These are phyloP conservation scores for Myiothlypis chrysogaster DNA, from an alignment of 2,797 vertebrate genomes.

Conservation along the genomic window DNA sequence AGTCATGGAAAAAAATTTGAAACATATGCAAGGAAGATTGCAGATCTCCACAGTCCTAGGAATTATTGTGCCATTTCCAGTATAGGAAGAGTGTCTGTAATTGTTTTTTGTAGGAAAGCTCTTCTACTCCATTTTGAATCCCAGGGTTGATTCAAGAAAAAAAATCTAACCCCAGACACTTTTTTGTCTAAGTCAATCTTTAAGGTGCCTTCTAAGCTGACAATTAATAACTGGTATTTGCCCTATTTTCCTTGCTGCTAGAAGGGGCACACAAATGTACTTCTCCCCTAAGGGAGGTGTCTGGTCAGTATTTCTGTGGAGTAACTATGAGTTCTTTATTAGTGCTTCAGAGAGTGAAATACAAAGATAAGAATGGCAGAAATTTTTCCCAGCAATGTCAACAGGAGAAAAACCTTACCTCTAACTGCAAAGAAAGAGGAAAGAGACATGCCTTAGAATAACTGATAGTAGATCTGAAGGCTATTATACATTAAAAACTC, in stretches of 20 bases:
- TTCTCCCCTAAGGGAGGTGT: not conserved
- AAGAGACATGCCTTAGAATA: not conserved
- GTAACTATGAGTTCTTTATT: not conserved
- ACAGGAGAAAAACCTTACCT: not conserved
- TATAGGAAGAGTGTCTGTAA: not conserved
- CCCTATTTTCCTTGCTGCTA: not conserved
- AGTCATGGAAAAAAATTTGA: not conserved
- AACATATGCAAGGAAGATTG: not conserved
- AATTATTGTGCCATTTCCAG: not conserved
- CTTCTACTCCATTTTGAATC: not conserved
- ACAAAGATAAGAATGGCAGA: not conserved
- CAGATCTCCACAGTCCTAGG: not conserved
- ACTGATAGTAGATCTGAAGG: not conserved
- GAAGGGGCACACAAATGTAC: not conserved
- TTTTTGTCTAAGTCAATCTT: not conserved
- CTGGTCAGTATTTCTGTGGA: not conserved
- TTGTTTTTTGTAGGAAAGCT: not conserved
- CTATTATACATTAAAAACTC: not conserved
- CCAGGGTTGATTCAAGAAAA: not conserved
- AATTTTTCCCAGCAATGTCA: not conserved
- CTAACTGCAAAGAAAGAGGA: not conserved
- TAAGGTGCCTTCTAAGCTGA: not conserved
- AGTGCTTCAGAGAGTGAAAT: not conserved
- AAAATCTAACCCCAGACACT: not conserved
- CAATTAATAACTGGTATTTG: accelerated